A percentile compares a stretch with the other conserved stretches of the same genome.
These are phyloP conservation scores for Malacosoma neustria DNA, from an alignment of 2,888 invertebrate genomes.

Conservation along the genomic window DNA sequence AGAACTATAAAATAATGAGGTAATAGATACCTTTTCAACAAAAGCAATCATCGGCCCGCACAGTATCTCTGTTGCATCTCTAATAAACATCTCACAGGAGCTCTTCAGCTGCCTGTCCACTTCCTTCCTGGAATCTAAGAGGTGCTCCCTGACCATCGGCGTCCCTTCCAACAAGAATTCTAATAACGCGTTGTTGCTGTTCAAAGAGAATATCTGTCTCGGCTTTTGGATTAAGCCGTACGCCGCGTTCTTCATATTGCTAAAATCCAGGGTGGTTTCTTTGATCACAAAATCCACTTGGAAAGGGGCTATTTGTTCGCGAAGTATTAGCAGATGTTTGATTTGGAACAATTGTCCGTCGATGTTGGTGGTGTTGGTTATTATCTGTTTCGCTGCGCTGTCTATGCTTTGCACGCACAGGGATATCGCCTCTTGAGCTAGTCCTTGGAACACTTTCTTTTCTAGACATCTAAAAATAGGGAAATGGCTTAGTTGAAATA, in stretches of 20 bases:
- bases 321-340: slow-evolving; percentile 95
- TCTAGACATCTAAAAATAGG: slow-evolving; percentile 73
- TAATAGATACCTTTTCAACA: slow-evolving; percentile 80
- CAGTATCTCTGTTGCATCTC: slow-evolving; percentile 82
- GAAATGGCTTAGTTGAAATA: too few species aligned
- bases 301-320: slow-evolving; percentile 99
- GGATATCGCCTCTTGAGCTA: slow-evolving; percentile 96
- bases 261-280: slow-evolving; percentile 95
- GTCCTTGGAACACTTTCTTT: slow-evolving; percentile 94
- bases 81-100: slow-evolving; percentile 92
- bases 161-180: slow-evolving; percentile 96
- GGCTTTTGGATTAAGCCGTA: slow-evolving; percentile 84
- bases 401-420: slow-evolving; percentile 94
- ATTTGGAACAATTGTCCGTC: slow-evolving; percentile 98
- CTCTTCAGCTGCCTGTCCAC: slow-evolving; percentile 94
- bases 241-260: slow-evolving; percentile 91
- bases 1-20: too few species aligned
- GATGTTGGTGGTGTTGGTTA: slow-evolving; percentile 82
- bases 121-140: slow-evolving; percentile 95
- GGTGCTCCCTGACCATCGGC: slow-evolving; percentile 92
- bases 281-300: slow-evolving; percentile 95
- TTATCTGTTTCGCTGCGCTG: slow-evolving; percentile 86
- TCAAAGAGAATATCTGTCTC: slow-evolving; percentile 89
- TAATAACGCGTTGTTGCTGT: slow-evolving; percentile 91
- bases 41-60: slow-evolving; percentile 84